Evolutionary conservation across 2,888 invertebrate species (phyloP).

Genomic region (Julus scandinavius): DNA sequence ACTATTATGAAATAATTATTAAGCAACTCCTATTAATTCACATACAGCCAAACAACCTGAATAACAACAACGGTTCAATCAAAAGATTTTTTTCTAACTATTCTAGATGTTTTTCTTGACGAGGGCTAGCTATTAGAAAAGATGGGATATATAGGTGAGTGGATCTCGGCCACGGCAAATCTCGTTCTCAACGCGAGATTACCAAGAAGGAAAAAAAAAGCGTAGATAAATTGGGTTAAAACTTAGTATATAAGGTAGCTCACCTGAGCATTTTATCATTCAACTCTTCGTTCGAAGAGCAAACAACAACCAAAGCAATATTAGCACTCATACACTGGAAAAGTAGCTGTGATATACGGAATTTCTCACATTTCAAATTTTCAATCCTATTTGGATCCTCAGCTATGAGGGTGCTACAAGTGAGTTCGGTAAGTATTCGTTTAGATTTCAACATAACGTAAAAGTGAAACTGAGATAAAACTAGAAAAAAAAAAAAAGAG

Average conservation of each 20-base stretch:
- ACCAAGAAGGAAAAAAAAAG: slow-evolving; percentile 11
- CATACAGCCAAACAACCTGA: slow-evolving; percentile 27
- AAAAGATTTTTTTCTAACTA: neutral
- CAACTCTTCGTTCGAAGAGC: slow-evolving; percentile 46
- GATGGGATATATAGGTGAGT: slow-evolving; percentile 54
- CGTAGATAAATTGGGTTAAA: slow-evolving; percentile 51
- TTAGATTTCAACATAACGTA: neutral
- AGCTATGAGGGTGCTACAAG: slow-evolving; percentile 43
- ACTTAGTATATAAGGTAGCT: slow-evolving; percentile 53
- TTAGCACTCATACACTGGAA: slow-evolving; percentile 6
- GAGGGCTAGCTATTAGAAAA: neutral
- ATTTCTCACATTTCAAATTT: slow-evolving; percentile 39
- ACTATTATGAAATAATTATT: neutral
- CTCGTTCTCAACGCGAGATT: slow-evolving; percentile 49
- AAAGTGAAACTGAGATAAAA: neutral
- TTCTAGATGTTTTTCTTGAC: neutral
- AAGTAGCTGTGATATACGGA: slow-evolving; percentile 39
- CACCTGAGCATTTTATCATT: slow-evolving; percentile 13
- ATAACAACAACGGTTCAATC: slow-evolving; percentile 30
- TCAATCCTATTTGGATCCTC: neutral
- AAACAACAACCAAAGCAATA: neutral
- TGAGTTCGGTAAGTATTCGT: slow-evolving; percentile 40
- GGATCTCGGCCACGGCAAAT: slow-evolving; percentile 54
- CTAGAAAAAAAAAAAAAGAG: neutral
- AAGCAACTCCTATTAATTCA: neutral